Conservation (phyloP, 2,888 invertebrate genomes). For the Clostera curtula region DNA sequence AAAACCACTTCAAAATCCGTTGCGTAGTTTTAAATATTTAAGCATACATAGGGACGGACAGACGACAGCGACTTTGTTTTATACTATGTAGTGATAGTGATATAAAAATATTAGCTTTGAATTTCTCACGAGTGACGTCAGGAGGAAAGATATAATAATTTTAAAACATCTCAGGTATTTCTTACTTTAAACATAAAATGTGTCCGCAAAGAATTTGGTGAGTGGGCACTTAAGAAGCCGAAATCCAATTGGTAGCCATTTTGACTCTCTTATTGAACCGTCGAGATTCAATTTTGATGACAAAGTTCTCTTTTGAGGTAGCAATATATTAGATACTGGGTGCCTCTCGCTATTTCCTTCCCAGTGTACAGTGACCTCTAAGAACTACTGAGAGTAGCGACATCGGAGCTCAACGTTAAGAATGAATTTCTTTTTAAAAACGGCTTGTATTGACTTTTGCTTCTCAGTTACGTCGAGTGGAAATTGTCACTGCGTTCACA, state of each 20-base stretch:
- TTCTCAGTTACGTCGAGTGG: not conserved
- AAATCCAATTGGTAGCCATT: slow-evolving; percentile 33
- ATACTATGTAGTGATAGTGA: too few relatives aligned
- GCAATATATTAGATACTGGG: slow-evolving; percentile 23
- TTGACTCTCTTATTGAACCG: slow-evolving; percentile 30
- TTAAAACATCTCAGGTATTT: too few relatives aligned
- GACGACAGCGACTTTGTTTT: too few relatives aligned
- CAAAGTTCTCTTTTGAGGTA: slow-evolving; percentile 28
- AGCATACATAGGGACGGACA: too few relatives aligned
- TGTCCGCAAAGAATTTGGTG: too few relatives aligned
- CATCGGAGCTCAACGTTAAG: slow-evolving; percentile 2
- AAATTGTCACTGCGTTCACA: too few relatives aligned
- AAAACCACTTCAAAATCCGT: too few relatives aligned
- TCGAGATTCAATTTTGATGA: slow-evolving; percentile 28
- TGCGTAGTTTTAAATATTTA: too few relatives aligned
- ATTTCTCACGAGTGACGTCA: too few relatives aligned
- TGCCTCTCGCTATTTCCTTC: slow-evolving; percentile 18
- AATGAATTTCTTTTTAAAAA: slow-evolving; percentile 13
- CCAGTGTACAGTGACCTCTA: slow-evolving; percentile 10
- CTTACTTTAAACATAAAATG: too few relatives aligned
- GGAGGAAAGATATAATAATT: too few relatives aligned
- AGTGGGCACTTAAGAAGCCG: slow-evolving; percentile 19
- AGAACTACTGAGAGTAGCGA: not conserved
- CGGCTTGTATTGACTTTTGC: slow-evolving; percentile 20
- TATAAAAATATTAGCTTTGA: too few relatives aligned